phyloP scores from a whole-genome alignment of 2,888 invertebrate species.

The Acronicta psi region DNA sequence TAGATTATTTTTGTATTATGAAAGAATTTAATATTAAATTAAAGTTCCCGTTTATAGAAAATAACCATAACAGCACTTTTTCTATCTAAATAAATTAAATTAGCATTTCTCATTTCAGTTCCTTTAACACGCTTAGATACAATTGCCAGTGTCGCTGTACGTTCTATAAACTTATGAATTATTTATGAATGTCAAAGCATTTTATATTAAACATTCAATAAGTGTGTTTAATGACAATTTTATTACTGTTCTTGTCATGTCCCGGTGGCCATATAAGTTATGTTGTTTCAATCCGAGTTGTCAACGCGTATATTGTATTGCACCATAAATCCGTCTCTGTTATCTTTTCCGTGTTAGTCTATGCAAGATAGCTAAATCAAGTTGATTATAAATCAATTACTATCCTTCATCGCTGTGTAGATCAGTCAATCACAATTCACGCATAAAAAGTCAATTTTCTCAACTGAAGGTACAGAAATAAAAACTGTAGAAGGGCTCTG shows the following conservation, averaged over 20 bases:
- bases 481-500: no score
- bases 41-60: no score
- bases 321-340: neutral
- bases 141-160: constrained; percentile 35
- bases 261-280: constrained; percentile 42
- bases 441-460: neutral
- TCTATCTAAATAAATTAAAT: constrained; percentile 19
- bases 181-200: constrained; percentile 41
- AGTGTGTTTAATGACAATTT: constrained; percentile 52
- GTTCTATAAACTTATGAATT: constrained; percentile 47
- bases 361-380: constrained; percentile 14
- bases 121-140: neutral
- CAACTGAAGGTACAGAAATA: no score
- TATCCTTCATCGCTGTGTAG: no score
- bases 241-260: constrained; percentile 55
- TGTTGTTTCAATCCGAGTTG: constrained; percentile 29
- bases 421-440: no score
- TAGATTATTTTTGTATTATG: no score
- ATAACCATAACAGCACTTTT: neutral
- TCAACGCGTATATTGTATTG: constrained; percentile 23
- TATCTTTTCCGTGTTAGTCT: constrained; percentile 14
- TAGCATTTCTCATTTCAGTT: no score
- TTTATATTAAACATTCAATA: constrained; percentile 45
- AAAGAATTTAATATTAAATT: no score
- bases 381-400: neutral